Evolutionary conservation across 2,797 vertebrate genomes (phyloP).

Genomic region (Chaunax sp.): DNA sequence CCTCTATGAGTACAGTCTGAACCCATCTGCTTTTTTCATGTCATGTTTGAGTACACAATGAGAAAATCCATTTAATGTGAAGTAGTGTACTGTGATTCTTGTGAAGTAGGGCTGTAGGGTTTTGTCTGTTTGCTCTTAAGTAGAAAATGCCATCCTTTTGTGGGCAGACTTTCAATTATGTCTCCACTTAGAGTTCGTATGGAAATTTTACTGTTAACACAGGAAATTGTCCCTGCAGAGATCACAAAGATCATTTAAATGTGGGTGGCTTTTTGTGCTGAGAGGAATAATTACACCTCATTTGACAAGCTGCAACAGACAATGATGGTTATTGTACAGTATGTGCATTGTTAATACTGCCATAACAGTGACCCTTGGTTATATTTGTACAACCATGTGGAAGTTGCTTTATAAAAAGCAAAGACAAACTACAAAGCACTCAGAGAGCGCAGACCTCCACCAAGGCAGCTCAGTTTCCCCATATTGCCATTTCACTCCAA

Average conservation of each 20-base stretch:
- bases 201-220: constrained; percentile 44
- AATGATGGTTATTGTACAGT: constrained; percentile 20
- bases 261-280: constrained; percentile 41
- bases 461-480: too few species aligned
- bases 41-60: constrained; percentile 40
- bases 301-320: constrained; percentile 32
- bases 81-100: constrained; percentile 39
- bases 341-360: constrained; percentile 30
- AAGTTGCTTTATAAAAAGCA: background rate
- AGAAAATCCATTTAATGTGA: constrained; percentile 49
- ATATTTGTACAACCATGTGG: background rate
- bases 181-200: constrained; percentile 46
- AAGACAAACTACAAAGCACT: background rate
- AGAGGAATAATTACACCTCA: constrained; percentile 42
- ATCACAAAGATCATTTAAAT: constrained; percentile 43
- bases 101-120: constrained; percentile 43
- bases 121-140: constrained; percentile 34
- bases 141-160: constrained; percentile 24
- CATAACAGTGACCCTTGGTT: constrained; percentile 18
- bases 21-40: constrained; percentile 22
- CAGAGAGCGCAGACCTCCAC: too few species aligned
- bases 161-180: constrained; percentile 53
- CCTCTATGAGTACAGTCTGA: constrained; percentile 18
- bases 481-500: too few species aligned
- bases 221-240: constrained; percentile 38